These are phyloP conservation scores for Drosophila subpulchrella DNA, from an alignment of 1,140 invertebrate species.

Conservation along the genomic window DNA sequence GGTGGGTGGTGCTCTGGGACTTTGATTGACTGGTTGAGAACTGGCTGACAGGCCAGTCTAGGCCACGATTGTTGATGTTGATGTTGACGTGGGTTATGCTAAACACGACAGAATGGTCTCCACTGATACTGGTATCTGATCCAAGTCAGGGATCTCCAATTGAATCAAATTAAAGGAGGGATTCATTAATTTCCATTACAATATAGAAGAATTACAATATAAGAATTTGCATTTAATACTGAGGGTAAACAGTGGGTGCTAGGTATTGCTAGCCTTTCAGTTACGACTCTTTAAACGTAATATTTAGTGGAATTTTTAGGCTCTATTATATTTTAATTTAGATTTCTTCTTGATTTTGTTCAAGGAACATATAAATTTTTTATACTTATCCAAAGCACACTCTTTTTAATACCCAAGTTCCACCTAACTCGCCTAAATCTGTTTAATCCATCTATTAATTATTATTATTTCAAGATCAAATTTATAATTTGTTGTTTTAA, in stretches of 20 bases:
- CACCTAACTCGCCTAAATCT: too few relatives aligned
- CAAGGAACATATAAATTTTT: too few relatives aligned
- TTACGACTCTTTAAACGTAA: too few relatives aligned
- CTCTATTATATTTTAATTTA: too few relatives aligned
- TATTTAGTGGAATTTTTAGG: too few relatives aligned
- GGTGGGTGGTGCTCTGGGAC: constrained; percentile 3
- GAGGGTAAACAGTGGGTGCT: background rate
- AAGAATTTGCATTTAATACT: background rate
- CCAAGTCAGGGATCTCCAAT: constrained; percentile 10
- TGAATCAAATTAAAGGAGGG: constrained; percentile 29
- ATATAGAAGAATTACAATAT: background rate
- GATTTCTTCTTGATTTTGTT: too few relatives aligned
- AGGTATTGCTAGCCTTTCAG: too few relatives aligned
- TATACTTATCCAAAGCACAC: too few relatives aligned
- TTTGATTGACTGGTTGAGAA: constrained; percentile 71
- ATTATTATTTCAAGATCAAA: too few relatives aligned
- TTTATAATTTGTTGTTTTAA: background rate
- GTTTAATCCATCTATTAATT: too few relatives aligned
- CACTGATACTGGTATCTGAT: constrained; percentile 20
- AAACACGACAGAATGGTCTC: constrained; percentile 11
- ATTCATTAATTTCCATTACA: constrained; percentile 7
- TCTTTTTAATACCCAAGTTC: too few relatives aligned
- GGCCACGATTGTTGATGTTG: constrained; percentile 31
- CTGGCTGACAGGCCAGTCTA: constrained; percentile 44
- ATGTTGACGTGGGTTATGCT: constrained; percentile 45